Evolutionary conservation across 2,113 vertebrate genomes (phyloP).

Genomic region (Syngnathus typhle): DNA sequence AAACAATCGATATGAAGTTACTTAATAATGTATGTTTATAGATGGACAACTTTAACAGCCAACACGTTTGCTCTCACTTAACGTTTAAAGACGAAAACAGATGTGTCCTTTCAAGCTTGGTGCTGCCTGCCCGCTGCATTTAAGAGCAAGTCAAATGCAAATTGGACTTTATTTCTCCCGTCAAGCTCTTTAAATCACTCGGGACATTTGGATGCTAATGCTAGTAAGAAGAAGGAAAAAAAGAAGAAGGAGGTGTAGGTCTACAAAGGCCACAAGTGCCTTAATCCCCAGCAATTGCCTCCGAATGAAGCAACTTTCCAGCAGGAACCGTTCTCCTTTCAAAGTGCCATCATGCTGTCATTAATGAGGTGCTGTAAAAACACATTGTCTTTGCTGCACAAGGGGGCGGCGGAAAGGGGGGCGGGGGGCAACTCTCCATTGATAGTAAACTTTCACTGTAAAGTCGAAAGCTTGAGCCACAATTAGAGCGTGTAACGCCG

Average conservation of each 20-base stretch:
- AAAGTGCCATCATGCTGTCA: conserved; percentile 60
- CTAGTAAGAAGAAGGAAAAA: conserved; percentile 32
- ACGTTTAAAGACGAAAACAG: conserved; percentile 1
- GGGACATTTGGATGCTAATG: conserved; percentile 59
- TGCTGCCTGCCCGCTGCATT: background rate
- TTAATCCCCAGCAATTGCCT: conserved; percentile 62
- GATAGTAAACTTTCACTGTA: conserved; percentile 70
- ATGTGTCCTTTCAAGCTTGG: conserved; percentile 1
- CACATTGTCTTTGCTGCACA: conserved; percentile 57
- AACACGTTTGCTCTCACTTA: too few relatives aligned
- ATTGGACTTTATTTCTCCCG: conserved; percentile 27
- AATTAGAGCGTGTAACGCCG: conserved; percentile 61
- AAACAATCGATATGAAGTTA: background rate
- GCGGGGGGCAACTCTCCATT: conserved; percentile 46
- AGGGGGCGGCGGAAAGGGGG: conserved; percentile 9
- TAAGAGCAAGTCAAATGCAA: conserved; percentile 36
- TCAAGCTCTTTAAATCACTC: conserved; percentile 33
- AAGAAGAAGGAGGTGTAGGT: conserved; percentile 21
- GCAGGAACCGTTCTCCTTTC: conserved; percentile 50
- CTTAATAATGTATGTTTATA: background rate
- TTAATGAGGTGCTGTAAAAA: conserved; percentile 76
- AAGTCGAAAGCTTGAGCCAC: conserved; percentile 57
- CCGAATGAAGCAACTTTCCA: conserved; percentile 59
- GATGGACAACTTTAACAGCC: background rate
- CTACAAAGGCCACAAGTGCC: conserved; percentile 28